These are phyloP conservation scores for Haliclystus octoradiatus DNA, from an alignment of 30 jellyfish, hydroid and myxozoan genomes.

Conservation along the genomic window DNA sequence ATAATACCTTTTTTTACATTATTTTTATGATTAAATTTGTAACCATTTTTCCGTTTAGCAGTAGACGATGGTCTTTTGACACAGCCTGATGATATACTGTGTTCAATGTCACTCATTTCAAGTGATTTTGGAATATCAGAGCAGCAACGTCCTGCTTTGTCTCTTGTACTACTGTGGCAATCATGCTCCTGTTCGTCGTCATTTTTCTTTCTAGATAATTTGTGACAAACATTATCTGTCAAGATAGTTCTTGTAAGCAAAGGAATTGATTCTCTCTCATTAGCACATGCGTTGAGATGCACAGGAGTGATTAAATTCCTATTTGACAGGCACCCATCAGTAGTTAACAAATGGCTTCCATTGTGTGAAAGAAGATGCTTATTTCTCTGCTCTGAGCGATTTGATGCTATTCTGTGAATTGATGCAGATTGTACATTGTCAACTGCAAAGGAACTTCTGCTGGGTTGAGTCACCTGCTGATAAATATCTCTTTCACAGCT, in stretches of 20 bases:
- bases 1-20: conserved; percentile 9
- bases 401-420: background rate
- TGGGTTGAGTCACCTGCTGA: background rate
- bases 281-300: background rate
- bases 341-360: background rate
- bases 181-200: background rate
- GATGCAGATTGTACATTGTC: background rate
- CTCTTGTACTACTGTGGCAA: background rate
- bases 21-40: background rate
- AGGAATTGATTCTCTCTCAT: background rate
- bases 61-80: background rate
- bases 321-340: background rate
- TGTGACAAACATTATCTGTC: too few species aligned
- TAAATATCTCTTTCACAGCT: background rate
- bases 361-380: background rate
- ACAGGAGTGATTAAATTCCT: background rate
- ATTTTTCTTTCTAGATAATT: too few species aligned
- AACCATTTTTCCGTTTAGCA: background rate
- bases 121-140: background rate
- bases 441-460: background rate
- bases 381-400: background rate
- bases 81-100: background rate
- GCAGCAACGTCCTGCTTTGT: background rate
- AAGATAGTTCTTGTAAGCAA: too few species aligned
- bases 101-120: background rate